Conservation (phyloP, 2,113 vertebrate genomes). For the Archilochus colubris region DNA sequence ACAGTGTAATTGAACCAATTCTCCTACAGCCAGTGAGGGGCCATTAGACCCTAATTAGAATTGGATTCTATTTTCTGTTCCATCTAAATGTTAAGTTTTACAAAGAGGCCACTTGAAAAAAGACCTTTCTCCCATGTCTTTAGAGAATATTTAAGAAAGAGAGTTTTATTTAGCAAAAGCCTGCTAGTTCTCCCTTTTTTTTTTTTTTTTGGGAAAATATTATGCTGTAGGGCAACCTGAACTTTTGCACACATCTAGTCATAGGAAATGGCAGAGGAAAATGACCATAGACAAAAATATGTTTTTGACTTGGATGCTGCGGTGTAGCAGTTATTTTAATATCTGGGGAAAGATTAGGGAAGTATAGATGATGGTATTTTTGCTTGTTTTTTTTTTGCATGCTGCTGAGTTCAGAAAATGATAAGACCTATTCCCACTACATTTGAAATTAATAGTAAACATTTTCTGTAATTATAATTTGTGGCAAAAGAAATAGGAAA, state of each 20-base stretch:
- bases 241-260: not conserved
- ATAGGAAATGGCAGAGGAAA: slow-evolving; percentile 33
- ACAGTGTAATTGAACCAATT: slow-evolving; percentile 32
- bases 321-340: slow-evolving; percentile 36
- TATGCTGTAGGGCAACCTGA: not conserved
- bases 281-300: slow-evolving; percentile 61
- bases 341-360: not conserved
- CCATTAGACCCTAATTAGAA: slow-evolving; percentile 44
- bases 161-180: not conserved
- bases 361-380: not conserved
- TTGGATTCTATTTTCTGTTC: slow-evolving; percentile 48
- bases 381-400: not conserved
- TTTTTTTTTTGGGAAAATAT: slow-evolving; percentile 60
- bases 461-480: not conserved
- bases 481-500: not conserved
- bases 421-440: not conserved
- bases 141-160: slow-evolving; percentile 50
- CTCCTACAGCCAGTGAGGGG: not conserved
- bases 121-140: not conserved
- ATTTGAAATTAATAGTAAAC: not conserved
- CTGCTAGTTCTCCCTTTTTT: slow-evolving; percentile 12
- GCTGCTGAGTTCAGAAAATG: not conserved
- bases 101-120: slow-evolving; percentile 16
- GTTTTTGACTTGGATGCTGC: slow-evolving; percentile 33
- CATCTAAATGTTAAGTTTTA: slow-evolving; percentile 48